Base-by-base conservation (phyloP, 2,113 vertebrate species). In the Benitochromis conjunctus region DNA sequence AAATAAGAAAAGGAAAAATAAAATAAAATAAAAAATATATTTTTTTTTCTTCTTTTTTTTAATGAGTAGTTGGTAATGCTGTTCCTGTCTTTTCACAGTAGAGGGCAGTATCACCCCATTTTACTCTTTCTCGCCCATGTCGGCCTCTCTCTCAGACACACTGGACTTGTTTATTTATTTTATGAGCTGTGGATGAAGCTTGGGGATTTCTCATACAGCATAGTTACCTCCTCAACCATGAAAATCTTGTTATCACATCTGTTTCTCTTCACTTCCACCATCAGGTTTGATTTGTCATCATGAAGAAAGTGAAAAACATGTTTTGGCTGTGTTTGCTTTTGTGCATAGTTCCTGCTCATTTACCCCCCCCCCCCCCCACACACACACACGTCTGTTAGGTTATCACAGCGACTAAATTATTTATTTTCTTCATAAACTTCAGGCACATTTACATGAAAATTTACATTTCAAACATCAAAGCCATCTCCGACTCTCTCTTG, bases 381-480 rank as follows among this genome's bases (percentile, higher is more conserved):
- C n/a, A n/a, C n/a, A 54, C 10, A 54, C 14, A 54, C 53, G n/a
- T 10, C 19, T 54, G 53, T 54, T 9, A 54, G 19, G 9, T 54
- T 31, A 31, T 19, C 26, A 13, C 4, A 34, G 46, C 18, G 0
- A 34, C 26, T 76, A 76, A 76, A 53, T 76, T 76, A 76, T 53
- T 51, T 51, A 76, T n/a, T 76, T 76, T 34, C 18, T 53, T 53
- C 16, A n/a, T 34, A 76, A 53, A 53, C 31, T 51, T 76, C 69
- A 31, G 26, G 41, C 26, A 76, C 46, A 76, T 76, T 76, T 76
- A 76, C 71, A 76, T 76, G 71, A 76, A 76, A 31, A 76, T 76
- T 76, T 76, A 76, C 43, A 76, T 76, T 76, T 34, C 71, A 76
- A 19, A 76, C 46, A 76, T 53, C 71, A 76, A 76, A 76, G 46